Base-by-base conservation (phyloP, 2,113 vertebrate species). In the Sisor rabdophorus region DNA sequence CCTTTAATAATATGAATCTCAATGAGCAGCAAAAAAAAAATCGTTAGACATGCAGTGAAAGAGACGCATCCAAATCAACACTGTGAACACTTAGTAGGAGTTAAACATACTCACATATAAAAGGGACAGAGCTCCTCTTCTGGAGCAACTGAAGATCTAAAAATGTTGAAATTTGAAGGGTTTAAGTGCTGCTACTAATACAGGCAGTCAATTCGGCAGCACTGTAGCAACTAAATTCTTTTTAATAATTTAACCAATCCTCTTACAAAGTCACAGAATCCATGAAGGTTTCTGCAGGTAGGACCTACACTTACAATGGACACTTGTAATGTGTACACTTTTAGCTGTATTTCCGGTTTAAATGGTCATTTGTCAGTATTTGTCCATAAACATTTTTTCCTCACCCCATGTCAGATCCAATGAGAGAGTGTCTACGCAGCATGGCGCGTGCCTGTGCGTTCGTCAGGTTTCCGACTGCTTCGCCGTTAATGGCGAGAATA, bases 91-190 rank as follows among this genome's bases (percentile, higher is more conserved):
- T 88, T 87, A 84, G 87, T 93, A 89, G 89, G 89, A 89, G 93
- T 93, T 65, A 90, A 91, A 87, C 80, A 94, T 98, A 98, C 95
- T 98, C 95, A 98, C 95, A 98, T 94, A 95, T 93, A 94, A 95
- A 93, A 94, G 81, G 94, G 93, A 93, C 92, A 95, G 91, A 92
- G 91, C 92, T 95, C 94, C 88, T 95, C 96, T 91, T 93, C 94
- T 87, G 95, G 93, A 92, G 94, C 89, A 93, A 93, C 88, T 91
- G 95, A 93, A 92, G 95, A 96, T 96, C 96, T 98, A 98, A 91
- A 98, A 95, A 93, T 92, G 94, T 93, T 89, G 86, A 96, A 92
- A 86, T 94, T 94, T 95, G 93, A 94, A 90, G 94, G 91, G 80
- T 78, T 82, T 82, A 75, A 28, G 36, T 44, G 30, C 58, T 54